phyloP scores from a whole-genome alignment of 2,797 vertebrate genomes.

The Characodon lateralis region DNA sequence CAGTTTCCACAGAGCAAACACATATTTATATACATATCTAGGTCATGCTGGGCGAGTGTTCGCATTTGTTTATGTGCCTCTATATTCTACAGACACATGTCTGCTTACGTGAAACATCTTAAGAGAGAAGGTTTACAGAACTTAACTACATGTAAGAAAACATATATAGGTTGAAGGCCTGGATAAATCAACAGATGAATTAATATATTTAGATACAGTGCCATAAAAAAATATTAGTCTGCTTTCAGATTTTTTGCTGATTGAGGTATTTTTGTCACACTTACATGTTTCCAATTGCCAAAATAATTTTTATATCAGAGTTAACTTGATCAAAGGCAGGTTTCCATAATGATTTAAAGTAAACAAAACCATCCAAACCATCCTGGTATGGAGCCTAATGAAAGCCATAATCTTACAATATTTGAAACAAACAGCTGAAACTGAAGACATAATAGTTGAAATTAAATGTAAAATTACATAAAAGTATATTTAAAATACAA shows the following conservation, averaged over 20 bases:
- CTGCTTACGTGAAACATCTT: background rate
- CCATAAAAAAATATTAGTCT: background rate
- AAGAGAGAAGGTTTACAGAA: background rate
- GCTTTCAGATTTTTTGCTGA: background rate
- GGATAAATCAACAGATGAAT: background rate
- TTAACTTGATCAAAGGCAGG: background rate
- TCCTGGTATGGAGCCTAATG: background rate
- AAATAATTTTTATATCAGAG: background rate
- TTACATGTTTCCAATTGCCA: background rate
- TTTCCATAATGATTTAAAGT: background rate
- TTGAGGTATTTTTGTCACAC: background rate
- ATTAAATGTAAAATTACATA: background rate
- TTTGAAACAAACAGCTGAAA: no score
- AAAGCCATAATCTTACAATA: background rate
- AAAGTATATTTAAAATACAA: background rate
- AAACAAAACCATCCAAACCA: background rate
- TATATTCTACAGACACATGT: background rate
- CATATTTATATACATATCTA: background rate
- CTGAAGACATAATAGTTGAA: background rate
- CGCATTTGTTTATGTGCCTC: background rate
- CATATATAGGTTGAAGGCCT: background rate
- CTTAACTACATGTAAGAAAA: background rate
- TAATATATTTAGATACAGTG: background rate
- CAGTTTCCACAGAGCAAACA: background rate
- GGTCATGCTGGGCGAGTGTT: constrained; percentile 1